A percentile compares a stretch with the other conserved stretches of the same genome.
Conservation (phyloP, 2,113 vertebrate species). For the Diadophis punctatus region DNA sequence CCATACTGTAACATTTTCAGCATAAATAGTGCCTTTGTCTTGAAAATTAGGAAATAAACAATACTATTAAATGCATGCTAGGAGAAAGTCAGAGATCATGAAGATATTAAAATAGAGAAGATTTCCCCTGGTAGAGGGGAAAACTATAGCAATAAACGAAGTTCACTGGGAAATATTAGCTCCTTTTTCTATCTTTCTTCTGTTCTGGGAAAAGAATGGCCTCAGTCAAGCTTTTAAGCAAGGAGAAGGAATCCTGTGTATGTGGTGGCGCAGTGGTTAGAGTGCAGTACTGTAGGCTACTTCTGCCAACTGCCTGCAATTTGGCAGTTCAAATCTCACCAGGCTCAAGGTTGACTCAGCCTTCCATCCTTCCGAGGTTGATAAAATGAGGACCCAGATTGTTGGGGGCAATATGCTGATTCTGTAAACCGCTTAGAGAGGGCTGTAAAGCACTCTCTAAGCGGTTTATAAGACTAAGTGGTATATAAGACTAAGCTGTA, state of each 20-base stretch:
- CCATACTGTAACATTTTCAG: not conserved
- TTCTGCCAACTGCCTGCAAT: no score
- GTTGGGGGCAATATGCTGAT: no score
- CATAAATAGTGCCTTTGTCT: not conserved
- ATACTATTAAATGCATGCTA: not conserved
- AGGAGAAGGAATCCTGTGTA: not conserved
- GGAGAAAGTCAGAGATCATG: conserved; percentile 35
- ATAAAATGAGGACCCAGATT: no score
- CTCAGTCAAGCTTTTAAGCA: not conserved
- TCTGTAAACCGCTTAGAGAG: no score
- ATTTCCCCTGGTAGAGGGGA: conserved; percentile 38
- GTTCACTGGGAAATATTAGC: conserved; percentile 40
- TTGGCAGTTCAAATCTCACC: no score
- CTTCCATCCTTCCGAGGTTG: no score
- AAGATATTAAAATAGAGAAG: conserved; percentile 39
- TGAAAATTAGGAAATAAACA: not conserved
- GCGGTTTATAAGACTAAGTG: no score
- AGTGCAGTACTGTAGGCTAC: no score
- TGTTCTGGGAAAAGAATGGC: not conserved
- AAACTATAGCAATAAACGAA: conserved; percentile 29
- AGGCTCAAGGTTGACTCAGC: no score
- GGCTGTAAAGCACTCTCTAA: no score
- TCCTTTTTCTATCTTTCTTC: not conserved
- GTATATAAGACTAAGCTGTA: no score
- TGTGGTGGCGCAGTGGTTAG: no score